Base-by-base conservation (phyloP, 2,113 vertebrate species). In the Cottus gobio region DNA sequence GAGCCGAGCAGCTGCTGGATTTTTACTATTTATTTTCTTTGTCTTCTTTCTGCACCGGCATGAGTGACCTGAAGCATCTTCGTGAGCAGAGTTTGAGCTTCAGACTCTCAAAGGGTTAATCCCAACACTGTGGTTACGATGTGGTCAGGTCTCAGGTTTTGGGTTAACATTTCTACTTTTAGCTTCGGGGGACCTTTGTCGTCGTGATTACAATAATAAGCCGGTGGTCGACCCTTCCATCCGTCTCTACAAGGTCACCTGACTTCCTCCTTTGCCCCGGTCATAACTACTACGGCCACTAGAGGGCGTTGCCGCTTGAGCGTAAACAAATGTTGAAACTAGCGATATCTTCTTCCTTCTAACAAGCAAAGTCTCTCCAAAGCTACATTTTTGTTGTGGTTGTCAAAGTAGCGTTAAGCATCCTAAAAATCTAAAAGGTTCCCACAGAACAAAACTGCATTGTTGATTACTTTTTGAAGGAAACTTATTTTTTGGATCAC, bases 1-100 rank as follows among this genome's bases (percentile, higher is more conserved):
- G 71, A 68, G 71, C 60, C 36, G 52, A 84, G 70, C 85, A 78
- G 81, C 77, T 81, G 74, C 69, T 57, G 74, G 30, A 58, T 30
- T 67, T 71, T 34, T 2, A n/a, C 48, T n/a, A 10, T 42, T 67
- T 68, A 61, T 79, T 61, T 54, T 62, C 62, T 13, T 68, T 22
- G 52, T 22, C 57, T 57, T n/a, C 34, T 34, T 34, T 34, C 34
- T 34, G 77, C 77, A 62, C 50, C 42, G 30, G 50, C 22, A 7
- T 36, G 15, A 65, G 71, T 75, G 36, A 65, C 71, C 26, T 74
- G 34, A 83, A 79, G 80, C 71, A 79, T 77, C 76, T 80, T 79
- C 48, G 71, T 67, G 4, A 24, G 61, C 46, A 34, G 54, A 28
- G 31, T 57, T 72, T 68, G 36, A 58, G n/a, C 20, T 71, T 72